phyloP scores from a whole-genome alignment of 2,888 invertebrate species.

The Heliconius ismenius region DNA sequence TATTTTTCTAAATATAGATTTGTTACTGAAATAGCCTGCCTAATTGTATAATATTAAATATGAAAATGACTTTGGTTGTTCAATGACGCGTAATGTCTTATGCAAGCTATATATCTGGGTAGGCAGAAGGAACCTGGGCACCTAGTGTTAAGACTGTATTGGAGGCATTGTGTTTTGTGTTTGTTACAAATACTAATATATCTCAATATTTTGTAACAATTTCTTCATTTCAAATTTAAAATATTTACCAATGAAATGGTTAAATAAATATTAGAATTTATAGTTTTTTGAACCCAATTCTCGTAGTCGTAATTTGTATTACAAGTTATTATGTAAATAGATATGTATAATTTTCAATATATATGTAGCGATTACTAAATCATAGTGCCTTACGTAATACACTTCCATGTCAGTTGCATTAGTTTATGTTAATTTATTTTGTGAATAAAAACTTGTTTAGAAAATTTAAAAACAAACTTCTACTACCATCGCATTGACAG shows the following conservation, averaged over 20 bases:
- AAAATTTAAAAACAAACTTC: too few relatives aligned
- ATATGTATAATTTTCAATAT: not conserved
- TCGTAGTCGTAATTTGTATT: not conserved
- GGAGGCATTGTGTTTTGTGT: not conserved
- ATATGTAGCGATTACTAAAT: slow-evolving; percentile 30
- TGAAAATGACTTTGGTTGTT: too few relatives aligned
- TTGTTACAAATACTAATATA: not conserved
- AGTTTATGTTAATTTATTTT: slow-evolving; percentile 33
- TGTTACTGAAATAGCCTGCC: not conserved
- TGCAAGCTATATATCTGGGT: too few relatives aligned
- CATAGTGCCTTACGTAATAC: slow-evolving; percentile 28
- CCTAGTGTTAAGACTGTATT: too few relatives aligned
- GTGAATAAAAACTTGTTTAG: slow-evolving; percentile 13
- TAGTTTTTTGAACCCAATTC: slow-evolving; percentile 7
- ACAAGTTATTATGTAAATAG: slow-evolving; percentile 12
- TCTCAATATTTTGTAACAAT: slow-evolving; percentile 2
- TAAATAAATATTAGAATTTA: not conserved
- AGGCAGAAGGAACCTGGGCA: too few relatives aligned
- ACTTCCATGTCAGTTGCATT: slow-evolving; percentile 29
- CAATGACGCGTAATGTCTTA: too few relatives aligned
- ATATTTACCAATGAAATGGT: not conserved
- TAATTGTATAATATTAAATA: not conserved
- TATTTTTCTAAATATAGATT: not conserved
- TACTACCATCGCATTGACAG: not conserved
- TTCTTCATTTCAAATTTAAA: not conserved